A percentile compares a stretch with the other conserved stretches of the same genome.
phyloP scores from a whole-genome alignment of 2,888 invertebrate genomes.

The Gerosis bhagava region DNA sequence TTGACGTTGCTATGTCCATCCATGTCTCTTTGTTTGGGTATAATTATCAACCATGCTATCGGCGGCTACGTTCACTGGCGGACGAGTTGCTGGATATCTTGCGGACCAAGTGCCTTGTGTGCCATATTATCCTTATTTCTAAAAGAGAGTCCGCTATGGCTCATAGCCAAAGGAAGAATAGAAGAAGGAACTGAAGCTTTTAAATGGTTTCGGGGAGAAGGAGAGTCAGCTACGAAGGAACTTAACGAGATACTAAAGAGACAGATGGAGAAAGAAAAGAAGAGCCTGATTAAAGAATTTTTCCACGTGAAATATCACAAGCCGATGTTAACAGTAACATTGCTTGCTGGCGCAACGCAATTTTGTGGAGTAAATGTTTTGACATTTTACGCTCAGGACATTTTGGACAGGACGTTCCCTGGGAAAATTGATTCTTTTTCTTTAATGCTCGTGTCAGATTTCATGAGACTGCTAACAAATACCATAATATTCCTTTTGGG shows the following conservation, averaged over 20 bases:
- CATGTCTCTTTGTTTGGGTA: constrained; percentile 42
- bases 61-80: constrained; percentile 49
- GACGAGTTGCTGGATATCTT: constrained; percentile 41
- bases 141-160: constrained; percentile 58
- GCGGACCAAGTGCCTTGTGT: constrained; percentile 41
- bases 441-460: constrained; percentile 49
- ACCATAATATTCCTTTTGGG: constrained; percentile 41
- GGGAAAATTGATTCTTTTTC: constrained; percentile 44
- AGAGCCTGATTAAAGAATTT: constrained; percentile 36
- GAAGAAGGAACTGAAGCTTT: constrained; percentile 46
- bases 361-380: constrained; percentile 51
- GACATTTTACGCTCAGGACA: constrained; percentile 49
- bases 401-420: constrained; percentile 47
- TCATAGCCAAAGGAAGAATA: constrained; percentile 47
- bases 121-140: constrained; percentile 41
- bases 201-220: constrained; percentile 47
- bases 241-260: constrained; percentile 42
- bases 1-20: constrained; percentile 43
- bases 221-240: constrained; percentile 44
- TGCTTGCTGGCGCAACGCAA: constrained; percentile 45
- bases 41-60: constrained; percentile 43
- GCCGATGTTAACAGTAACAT: constrained; percentile 43
- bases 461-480: constrained; percentile 39
- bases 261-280: constrained; percentile 35
- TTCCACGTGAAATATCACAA: constrained; percentile 40